A percentile compares a stretch with the other conserved stretches of the same genome.
Conservation (phyloP, 2,888 invertebrate species). For the Drosophila percnosoma region DNA sequence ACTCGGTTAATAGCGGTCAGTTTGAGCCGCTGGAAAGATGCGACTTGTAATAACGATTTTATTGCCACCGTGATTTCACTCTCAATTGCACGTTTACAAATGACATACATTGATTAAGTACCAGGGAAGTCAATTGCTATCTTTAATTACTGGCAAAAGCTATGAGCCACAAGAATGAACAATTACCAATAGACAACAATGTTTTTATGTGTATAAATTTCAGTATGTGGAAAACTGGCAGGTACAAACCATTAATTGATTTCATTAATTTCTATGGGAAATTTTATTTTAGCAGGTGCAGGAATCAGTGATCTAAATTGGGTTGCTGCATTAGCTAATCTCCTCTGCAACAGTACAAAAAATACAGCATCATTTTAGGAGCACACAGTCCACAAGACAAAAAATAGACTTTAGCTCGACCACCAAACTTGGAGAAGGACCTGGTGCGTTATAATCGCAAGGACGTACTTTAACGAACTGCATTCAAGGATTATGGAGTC, state of each 20-base stretch:
- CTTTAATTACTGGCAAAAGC: not conserved
- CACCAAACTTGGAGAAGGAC: not conserved
- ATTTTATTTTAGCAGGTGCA: not conserved
- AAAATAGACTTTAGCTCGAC: not conserved
- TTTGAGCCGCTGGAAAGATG: not conserved
- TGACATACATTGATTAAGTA: not conserved
- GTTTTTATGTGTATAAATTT: not conserved
- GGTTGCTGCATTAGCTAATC: constrained; percentile 1
- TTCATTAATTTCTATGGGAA: not conserved
- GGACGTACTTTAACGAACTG: not conserved
- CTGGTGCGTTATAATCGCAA: not conserved
- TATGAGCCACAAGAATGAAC: not conserved
- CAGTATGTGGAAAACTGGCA: not conserved
- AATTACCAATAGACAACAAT: not conserved
- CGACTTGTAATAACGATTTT: not conserved
- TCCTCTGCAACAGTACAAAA: not conserved
- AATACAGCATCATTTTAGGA: not conserved
- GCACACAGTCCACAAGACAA: no score
- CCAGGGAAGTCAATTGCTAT: not conserved
- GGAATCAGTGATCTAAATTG: not conserved
- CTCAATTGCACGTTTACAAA: not conserved
- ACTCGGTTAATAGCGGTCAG: constrained; percentile 5
- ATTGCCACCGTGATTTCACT: constrained; percentile 3
- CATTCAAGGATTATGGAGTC: not conserved
- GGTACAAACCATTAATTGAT: not conserved